Conservation (phyloP, 2,797 vertebrate genomes). For the Hylomyscus alleni region DNA sequence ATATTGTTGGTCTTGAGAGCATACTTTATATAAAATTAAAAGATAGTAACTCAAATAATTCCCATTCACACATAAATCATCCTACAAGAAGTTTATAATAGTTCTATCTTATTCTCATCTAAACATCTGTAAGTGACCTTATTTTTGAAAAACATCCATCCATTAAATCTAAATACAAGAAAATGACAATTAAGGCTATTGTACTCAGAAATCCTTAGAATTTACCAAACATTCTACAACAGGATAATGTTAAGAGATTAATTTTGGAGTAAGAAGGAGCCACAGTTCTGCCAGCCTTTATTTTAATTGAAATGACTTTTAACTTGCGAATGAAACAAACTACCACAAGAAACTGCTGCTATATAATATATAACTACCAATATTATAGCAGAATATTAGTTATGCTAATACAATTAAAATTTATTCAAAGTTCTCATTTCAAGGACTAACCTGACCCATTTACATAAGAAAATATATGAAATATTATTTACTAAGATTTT, state of each 20-base stretch:
- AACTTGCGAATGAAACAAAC: slow-evolving; percentile 26
- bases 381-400: slow-evolving; percentile 10
- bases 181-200: slow-evolving; percentile 15
- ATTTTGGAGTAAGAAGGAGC: slow-evolving; percentile 16
- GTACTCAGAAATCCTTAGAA: not conserved
- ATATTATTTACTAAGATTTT: not conserved
- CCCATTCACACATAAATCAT: not conserved
- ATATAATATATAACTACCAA: not conserved
- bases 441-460: not conserved
- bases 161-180: not conserved
- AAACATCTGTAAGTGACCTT: not conserved
- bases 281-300: not conserved
- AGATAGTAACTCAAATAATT: not conserved
- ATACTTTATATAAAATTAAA: slow-evolving; percentile 30
- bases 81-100: not conserved
- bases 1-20: not conserved
- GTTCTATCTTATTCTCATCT: not conserved
- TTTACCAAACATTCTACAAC: not conserved
- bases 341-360: not conserved
- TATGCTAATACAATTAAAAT: slow-evolving; percentile 39
- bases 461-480: not conserved
- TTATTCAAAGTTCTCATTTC: slow-evolving; percentile 44
- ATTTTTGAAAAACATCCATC: not conserved
- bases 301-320: not conserved
- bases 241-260: not conserved